Percentiles rank a stretch among this genome's conserved stretches.
Evolutionary conservation across 1,140 invertebrate genomes (phyloP).

Genomic region (Grapholita molesta): DNA sequence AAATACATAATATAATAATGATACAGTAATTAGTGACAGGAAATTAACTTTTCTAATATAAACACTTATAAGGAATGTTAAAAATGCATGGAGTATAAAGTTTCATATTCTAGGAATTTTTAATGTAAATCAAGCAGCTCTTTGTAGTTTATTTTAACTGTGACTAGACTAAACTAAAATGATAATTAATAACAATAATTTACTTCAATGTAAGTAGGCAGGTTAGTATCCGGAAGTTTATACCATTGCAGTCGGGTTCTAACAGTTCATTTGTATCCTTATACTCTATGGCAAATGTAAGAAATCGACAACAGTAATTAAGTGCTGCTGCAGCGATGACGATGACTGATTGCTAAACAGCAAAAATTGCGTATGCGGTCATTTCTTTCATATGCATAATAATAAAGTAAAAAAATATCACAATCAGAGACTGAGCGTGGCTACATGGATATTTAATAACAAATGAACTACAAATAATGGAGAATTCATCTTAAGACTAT

Average conservation of each 20-base stretch:
- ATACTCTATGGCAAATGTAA: too few relatives aligned
- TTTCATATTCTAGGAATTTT: background rate
- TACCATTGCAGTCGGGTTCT: background rate
- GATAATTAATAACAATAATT: background rate
- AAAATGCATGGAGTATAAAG: background rate
- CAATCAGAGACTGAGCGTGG: background rate
- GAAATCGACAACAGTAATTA: background rate
- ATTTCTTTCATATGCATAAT: background rate
- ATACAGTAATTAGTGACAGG: background rate
- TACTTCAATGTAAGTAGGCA: background rate
- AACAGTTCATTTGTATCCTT: too few relatives aligned
- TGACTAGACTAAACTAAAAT: background rate
- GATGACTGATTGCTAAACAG: background rate
- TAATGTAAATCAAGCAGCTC: background rate
- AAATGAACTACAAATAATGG: background rate
- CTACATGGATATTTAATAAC: background rate
- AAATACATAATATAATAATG: background rate
- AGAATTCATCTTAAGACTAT: conserved; percentile 17
- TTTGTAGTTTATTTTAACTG: background rate
- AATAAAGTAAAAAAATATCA: background rate
- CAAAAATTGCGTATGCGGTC: background rate
- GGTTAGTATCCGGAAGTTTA: background rate
- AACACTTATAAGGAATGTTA: background rate
- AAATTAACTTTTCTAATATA: background rate
- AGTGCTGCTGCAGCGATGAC: background rate